Evolutionary conservation across 2,113 vertebrate genomes (phyloP).

Genomic region (Vanacampus margaritifer): DNA sequence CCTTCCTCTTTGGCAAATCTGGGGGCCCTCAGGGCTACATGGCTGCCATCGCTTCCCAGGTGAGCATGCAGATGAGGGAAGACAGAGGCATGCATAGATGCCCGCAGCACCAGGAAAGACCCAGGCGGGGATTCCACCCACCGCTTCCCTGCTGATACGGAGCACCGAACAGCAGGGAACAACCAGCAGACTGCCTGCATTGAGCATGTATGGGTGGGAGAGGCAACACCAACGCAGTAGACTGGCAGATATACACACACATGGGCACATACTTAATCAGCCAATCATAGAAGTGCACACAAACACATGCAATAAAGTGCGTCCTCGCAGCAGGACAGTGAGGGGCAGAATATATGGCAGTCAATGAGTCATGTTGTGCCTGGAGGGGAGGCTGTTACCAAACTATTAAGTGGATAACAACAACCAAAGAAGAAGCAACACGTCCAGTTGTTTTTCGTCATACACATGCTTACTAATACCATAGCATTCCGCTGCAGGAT

Average conservation of each 20-base stretch:
- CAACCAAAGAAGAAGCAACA: constrained; percentile 3
- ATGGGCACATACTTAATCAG: constrained; percentile 32
- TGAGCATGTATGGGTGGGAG: constrained; percentile 28
- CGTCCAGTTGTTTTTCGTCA: background rate
- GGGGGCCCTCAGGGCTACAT: constrained; percentile 31
- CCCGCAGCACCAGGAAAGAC: constrained; percentile 53
- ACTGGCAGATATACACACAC: constrained; percentile 40
- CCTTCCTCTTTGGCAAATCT: constrained; percentile 23
- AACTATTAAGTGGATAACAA: constrained; percentile 16
- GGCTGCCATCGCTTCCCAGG: constrained; percentile 51
- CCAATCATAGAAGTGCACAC: constrained; percentile 36
- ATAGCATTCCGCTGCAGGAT: constrained; percentile 29
- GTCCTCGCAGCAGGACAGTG: constrained; percentile 13
- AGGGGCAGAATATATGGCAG: constrained; percentile 4
- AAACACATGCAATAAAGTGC: constrained; percentile 24
- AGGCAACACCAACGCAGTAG: constrained; percentile 26
- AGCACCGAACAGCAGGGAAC: constrained; percentile 48
- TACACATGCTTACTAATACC: background rate
- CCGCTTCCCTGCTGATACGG: constrained; percentile 35
- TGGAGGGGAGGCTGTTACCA: background rate
- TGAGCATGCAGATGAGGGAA: constrained; percentile 37
- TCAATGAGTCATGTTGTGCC: constrained; percentile 14
- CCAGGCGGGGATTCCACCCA: constrained; percentile 60
- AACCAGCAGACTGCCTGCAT: constrained; percentile 33
- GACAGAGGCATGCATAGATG: constrained; percentile 54